A percentile compares a stretch with the other conserved stretches of the same genome.
phyloP scores from a whole-genome alignment of 2,888 invertebrate genomes.

The Hofmannophila pseudospretella region DNA sequence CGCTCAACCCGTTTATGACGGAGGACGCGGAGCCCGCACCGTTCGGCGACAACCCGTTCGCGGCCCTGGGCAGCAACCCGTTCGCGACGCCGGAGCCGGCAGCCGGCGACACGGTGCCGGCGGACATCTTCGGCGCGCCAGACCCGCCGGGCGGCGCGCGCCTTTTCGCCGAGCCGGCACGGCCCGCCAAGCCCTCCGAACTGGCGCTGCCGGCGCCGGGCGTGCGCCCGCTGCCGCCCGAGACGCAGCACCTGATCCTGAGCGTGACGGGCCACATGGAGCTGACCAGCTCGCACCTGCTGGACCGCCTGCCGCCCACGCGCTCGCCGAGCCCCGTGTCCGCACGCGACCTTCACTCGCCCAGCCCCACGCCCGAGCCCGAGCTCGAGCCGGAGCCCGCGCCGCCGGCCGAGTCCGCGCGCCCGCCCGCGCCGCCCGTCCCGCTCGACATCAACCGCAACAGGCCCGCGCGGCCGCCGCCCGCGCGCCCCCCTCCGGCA shows the following conservation, averaged over 20 bases:
- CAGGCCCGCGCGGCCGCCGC: slow-evolving; percentile 43
- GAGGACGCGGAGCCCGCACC: slow-evolving; percentile 54
- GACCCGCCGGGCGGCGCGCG: slow-evolving; percentile 56
- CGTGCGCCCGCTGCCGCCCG: slow-evolving; percentile 82
- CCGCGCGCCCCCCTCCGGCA: slow-evolving; percentile 52
- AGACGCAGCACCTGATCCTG: slow-evolving; percentile 90
- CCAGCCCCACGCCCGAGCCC: slow-evolving; percentile 88
- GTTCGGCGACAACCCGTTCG: slow-evolving; percentile 82
- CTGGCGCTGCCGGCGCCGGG: slow-evolving; percentile 63
- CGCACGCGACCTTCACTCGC: slow-evolving; percentile 88
- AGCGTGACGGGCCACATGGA: slow-evolving; percentile 94
- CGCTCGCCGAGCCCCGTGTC: slow-evolving; percentile 93
- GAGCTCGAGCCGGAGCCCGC: slow-evolving; percentile 22
- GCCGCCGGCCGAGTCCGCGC: slow-evolving; percentile 27
- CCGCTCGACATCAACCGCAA: slow-evolving; percentile 62
- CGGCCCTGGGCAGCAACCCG: slow-evolving; percentile 83
- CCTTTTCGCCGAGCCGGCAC: slow-evolving; percentile 35
- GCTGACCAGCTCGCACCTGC: slow-evolving; percentile 88
- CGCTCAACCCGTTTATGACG: slow-evolving; percentile 84
- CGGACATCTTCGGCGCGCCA: slow-evolving; percentile 57
- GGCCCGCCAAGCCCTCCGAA: slow-evolving; percentile 41
- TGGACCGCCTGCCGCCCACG: slow-evolving; percentile 90
- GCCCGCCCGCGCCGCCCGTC: slow-evolving; percentile 37
- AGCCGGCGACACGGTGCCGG: slow-evolving; percentile 57
- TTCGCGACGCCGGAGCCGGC: slow-evolving; percentile 77